Conservation (phyloP, 2,888 invertebrate species). For the Dicyrtomina minuta region DNA sequence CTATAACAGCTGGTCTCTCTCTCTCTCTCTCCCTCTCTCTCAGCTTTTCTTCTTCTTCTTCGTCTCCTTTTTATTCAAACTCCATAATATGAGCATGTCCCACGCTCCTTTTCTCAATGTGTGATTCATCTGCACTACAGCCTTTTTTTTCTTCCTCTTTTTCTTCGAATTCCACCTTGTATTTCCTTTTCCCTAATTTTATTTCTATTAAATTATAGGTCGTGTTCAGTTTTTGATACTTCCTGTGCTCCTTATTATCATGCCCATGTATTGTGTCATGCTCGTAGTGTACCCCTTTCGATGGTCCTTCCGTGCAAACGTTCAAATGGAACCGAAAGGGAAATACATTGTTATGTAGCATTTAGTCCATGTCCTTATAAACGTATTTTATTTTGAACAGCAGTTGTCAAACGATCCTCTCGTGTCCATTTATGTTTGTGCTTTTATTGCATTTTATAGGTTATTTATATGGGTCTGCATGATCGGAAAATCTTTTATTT, state of each 20-base stretch:
- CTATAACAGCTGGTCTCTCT: conserved; percentile 26
- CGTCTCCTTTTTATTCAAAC: too few species aligned
- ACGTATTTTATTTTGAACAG: too few species aligned
- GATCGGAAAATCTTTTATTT: too few species aligned
- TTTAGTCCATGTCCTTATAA: too few species aligned
- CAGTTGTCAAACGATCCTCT: too few species aligned
- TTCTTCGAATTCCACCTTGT: conserved; percentile 1
- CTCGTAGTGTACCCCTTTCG: neutral
- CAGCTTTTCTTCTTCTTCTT: neutral
- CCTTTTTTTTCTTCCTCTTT: neutral
- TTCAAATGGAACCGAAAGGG: neutral
- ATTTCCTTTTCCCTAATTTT: conserved; percentile 11
- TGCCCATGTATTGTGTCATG: too few species aligned
- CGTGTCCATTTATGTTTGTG: too few species aligned
- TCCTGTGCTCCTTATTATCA: conserved; percentile 7
- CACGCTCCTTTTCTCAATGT: neutral
- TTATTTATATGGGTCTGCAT: too few species aligned
- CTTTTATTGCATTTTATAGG: too few species aligned
- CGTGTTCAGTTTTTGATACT: conserved; percentile 5
- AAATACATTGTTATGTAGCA: too few species aligned
- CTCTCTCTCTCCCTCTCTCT: conserved; percentile 2
- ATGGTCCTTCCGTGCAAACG: neutral
- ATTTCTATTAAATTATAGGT: conserved; percentile 22
- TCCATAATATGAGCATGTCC: neutral
- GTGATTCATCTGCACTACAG: neutral